Evolutionary conservation across 2,113 vertebrate species (phyloP).

Genomic region (Lophochroa leadbeateri): DNA sequence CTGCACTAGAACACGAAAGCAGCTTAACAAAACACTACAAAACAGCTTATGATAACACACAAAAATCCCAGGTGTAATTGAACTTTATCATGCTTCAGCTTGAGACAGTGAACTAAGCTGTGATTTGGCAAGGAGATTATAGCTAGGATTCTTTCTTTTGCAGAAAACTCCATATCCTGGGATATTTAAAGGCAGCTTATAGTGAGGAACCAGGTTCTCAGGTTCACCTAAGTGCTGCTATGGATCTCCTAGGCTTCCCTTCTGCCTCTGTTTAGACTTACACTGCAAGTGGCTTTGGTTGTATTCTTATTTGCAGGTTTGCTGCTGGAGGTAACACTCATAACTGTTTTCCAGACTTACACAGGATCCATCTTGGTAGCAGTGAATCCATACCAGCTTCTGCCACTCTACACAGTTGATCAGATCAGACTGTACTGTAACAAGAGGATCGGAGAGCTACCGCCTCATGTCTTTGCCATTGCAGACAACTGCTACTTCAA

Average conservation of each 20-base stretch:
- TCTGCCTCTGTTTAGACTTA: not conserved
- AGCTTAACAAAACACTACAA: not conserved
- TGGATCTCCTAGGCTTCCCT: not conserved
- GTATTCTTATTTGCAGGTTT: not conserved
- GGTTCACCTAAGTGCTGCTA: not conserved
- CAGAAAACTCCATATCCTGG: not conserved
- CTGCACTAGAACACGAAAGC: not conserved
- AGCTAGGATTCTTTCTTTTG: not conserved
- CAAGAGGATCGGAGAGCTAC: constrained; percentile 86
- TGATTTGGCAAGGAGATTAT: not conserved
- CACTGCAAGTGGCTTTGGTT: not conserved
- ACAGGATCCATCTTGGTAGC: constrained; percentile 96
- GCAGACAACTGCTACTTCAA: constrained; percentile 95
- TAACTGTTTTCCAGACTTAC: constrained; percentile 83
- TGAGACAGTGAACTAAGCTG: not conserved
- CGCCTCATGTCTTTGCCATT: constrained; percentile 92
- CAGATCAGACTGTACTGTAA: constrained; percentile 88
- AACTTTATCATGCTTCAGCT: not conserved
- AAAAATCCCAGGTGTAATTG: not conserved
- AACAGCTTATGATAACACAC: not conserved
- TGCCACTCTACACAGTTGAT: constrained; percentile 90
- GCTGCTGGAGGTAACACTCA: not conserved
- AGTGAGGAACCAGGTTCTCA: not conserved
- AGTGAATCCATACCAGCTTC: constrained; percentile 93
- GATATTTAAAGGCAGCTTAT: not conserved